phyloP scores from a whole-genome alignment of 2,888 invertebrate genomes.

The Acleris sparsana region DNA sequence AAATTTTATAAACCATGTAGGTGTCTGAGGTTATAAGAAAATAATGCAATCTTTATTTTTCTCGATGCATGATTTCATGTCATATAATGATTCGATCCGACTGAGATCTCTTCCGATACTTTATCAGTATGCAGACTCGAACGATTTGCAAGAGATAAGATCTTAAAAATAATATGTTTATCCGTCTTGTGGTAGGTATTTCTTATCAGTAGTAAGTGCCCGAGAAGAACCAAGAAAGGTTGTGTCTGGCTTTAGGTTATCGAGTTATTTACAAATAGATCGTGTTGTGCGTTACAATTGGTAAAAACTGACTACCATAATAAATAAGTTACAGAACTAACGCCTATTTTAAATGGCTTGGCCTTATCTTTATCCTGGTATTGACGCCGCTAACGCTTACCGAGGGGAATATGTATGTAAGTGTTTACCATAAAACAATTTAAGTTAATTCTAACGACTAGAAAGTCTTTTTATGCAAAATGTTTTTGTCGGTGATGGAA shows the following conservation, averaged over 20 bases:
- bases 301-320: too few species aligned
- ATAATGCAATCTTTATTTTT: slow-evolving; percentile 2
- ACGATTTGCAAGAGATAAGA: slow-evolving; percentile 16
- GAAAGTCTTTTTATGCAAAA: background rate
- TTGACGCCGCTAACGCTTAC: background rate
- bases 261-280: background rate
- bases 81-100: slow-evolving; percentile 3
- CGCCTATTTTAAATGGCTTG: slow-evolving; percentile 2
- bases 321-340: too few species aligned
- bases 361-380: slow-evolving; percentile 20
- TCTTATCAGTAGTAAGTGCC: background rate
- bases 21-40: background rate
- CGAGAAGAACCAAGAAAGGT: background rate
- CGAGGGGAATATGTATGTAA: slow-evolving; percentile 11
- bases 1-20: too few species aligned
- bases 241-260: background rate
- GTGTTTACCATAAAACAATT: background rate
- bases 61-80: slow-evolving; percentile 3
- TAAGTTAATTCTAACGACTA: background rate
- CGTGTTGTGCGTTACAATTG: too few species aligned
- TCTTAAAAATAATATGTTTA: slow-evolving; percentile 11
- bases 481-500: background rate
- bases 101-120: slow-evolving; percentile 12
- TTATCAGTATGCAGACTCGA: slow-evolving; percentile 26
- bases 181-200: background rate